These are phyloP conservation scores for Balanococcus diminutus DNA, from an alignment of 2,888 invertebrate species.

Conservation along the genomic window DNA sequence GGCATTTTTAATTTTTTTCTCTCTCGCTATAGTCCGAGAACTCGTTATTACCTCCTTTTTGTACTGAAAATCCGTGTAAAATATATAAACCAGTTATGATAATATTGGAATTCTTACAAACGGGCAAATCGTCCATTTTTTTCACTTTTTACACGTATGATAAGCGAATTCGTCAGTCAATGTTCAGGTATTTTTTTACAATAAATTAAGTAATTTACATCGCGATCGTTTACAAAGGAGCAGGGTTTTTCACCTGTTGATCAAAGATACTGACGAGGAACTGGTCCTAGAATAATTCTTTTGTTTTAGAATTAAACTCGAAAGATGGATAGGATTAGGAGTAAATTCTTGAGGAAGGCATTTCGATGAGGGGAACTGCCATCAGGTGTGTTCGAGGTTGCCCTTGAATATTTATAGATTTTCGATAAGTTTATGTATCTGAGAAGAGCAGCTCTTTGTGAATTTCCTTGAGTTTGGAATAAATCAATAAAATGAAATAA, in stretches of 20 bases:
- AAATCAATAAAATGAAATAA: background rate
- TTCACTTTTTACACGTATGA: background rate
- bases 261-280: background rate
- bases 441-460: background rate
- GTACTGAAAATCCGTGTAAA: conserved; percentile 19
- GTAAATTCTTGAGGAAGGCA: background rate
- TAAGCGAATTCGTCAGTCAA: background rate
- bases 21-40: background rate
- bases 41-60: conserved; percentile 37
- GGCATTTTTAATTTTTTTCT: conserved; percentile 25
- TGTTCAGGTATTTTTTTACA: background rate
- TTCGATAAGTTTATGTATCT: background rate
- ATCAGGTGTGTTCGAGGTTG: background rate
- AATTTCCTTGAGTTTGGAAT: background rate
- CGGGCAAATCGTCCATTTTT: background rate
- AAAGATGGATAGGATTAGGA: background rate
- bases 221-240: background rate
- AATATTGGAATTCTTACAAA: conserved; percentile 30
- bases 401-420: background rate
- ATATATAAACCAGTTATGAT: conserved; percentile 30
- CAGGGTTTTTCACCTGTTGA: background rate
- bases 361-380: background rate
- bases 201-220: background rate
- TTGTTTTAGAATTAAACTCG: background rate
- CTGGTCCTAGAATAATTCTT: background rate